These are phyloP conservation scores for Drosophila quinaria DNA, from an alignment of 2,888 invertebrate genomes.

Conservation along the genomic window DNA sequence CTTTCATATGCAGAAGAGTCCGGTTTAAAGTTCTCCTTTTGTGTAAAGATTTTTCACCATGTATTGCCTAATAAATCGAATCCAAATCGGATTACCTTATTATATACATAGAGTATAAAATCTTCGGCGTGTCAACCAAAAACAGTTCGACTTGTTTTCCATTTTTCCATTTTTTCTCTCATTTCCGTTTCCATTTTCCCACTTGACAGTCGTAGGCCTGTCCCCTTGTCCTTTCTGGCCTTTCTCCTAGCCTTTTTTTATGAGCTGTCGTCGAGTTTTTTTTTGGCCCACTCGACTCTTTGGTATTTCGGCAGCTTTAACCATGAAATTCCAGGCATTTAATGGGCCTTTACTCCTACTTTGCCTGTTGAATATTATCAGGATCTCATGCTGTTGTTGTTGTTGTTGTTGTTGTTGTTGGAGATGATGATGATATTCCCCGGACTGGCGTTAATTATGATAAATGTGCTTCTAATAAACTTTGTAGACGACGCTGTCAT, in stretches of 20 bases:
- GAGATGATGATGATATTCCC: slow-evolving; percentile 23
- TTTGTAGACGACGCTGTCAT: slow-evolving; percentile 36
- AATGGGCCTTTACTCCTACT: slow-evolving; percentile 32
- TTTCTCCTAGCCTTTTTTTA: slow-evolving; percentile 51
- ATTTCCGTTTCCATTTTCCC: background rate
- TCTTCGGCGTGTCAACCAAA: background rate
- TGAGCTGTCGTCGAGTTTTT: slow-evolving; percentile 42
- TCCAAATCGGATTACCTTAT: background rate
- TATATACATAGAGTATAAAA: background rate
- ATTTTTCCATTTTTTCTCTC: slow-evolving; percentile 14
- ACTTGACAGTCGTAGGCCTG: slow-evolving; percentile 25
- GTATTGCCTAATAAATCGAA: too few relatives aligned
- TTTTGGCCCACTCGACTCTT: slow-evolving; percentile 18
- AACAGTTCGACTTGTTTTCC: slow-evolving; percentile 24
- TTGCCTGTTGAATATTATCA: slow-evolving; percentile 54
- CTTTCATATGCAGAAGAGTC: too few relatives aligned
- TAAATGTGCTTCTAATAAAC: slow-evolving; percentile 73
- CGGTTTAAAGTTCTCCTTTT: too few relatives aligned
- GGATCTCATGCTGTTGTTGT: background rate
- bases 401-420: slow-evolving; percentile 3
- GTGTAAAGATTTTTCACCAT: too few relatives aligned
- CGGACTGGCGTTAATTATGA: slow-evolving; percentile 69
- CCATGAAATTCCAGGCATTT: slow-evolving; percentile 69
- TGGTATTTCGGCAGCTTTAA: slow-evolving; percentile 46
- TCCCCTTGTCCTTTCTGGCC: background rate